Evolutionary conservation across 35 echinoderm and acorn worm genomes (phyloP).

Genomic region (Diadema setosum): DNA sequence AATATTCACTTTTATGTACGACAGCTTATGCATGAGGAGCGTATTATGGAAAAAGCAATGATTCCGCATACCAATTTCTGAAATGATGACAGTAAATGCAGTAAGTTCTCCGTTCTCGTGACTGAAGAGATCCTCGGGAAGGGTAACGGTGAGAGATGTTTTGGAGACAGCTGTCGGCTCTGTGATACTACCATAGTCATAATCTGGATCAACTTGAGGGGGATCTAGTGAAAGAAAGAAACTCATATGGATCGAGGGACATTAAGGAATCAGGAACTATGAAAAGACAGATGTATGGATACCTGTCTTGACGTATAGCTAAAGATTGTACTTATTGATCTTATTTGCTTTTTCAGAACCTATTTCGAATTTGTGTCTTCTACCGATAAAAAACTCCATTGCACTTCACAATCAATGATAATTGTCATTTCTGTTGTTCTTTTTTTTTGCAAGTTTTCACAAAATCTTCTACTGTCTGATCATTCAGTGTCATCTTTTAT

Average conservation of each 20-base stretch:
- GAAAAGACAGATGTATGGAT: neutral
- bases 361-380: no score
- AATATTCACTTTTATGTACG: neutral
- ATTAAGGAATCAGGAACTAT: neutral
- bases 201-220: neutral
- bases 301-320: neutral
- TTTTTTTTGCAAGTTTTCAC: no score
- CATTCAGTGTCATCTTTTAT: no score
- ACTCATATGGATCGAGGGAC: neutral
- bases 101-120: constrained; percentile 37
- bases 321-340: neutral
- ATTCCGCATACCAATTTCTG: neutral
- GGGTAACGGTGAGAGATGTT: neutral
- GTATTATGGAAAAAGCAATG: no score
- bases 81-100: constrained; percentile 19
- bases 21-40: neutral
- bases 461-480: no score
- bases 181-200: neutral
- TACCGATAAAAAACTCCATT: no score
- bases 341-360: neutral
- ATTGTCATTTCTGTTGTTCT: no score
- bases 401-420: no score
- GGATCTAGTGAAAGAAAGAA: neutral
- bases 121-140: constrained; percentile 14
- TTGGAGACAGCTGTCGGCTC: neutral